Percentiles rank a stretch among this genome's conserved stretches.
Conservation (phyloP, 2,888 invertebrate species). For the Gymnoscelis rufifasciata region DNA sequence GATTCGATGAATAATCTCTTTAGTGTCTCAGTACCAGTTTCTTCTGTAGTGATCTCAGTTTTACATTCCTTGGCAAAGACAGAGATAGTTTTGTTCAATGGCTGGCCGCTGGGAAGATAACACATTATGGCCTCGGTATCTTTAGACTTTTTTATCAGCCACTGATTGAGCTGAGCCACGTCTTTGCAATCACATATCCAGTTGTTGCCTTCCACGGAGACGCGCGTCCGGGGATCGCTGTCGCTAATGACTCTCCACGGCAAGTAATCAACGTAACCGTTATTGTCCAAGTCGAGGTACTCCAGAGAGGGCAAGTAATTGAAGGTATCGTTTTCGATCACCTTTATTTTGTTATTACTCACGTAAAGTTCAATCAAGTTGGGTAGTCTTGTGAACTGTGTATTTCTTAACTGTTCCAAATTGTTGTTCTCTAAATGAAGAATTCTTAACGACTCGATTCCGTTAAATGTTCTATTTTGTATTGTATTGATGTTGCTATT, state of each 20-base stretch:
- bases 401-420: slow-evolving; percentile 84
- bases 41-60: slow-evolving; percentile 81
- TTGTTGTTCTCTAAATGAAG: slow-evolving; percentile 89
- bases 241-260: slow-evolving; percentile 85
- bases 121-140: slow-evolving; percentile 84
- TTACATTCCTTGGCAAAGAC: slow-evolving; percentile 76
- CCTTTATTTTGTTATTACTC: slow-evolving; percentile 85
- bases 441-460: slow-evolving; percentile 84
- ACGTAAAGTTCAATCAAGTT: slow-evolving; percentile 87
- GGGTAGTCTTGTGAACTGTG: slow-evolving; percentile 87
- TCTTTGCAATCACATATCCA: slow-evolving; percentile 91
- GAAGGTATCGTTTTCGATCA: slow-evolving; percentile 88
- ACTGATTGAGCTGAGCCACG: slow-evolving; percentile 83
- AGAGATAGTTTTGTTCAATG: slow-evolving; percentile 74
- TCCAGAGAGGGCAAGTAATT: slow-evolving; percentile 84
- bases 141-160: slow-evolving; percentile 83
- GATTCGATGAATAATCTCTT: slow-evolving; percentile 81
- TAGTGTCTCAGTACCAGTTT: slow-evolving; percentile 79
- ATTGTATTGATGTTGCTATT: slow-evolving; percentile 86
- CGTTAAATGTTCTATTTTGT: slow-evolving; percentile 90
- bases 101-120: slow-evolving; percentile 75
- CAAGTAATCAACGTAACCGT: slow-evolving; percentile 86
- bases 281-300: slow-evolving; percentile 86
- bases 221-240: slow-evolving; percentile 82
- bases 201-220: slow-evolving; percentile 87